Evolutionary conservation across 2,888 invertebrate genomes (phyloP), one percentile per base, ranked within the genome.

Genomic region (Camponotus fellah): DNA sequence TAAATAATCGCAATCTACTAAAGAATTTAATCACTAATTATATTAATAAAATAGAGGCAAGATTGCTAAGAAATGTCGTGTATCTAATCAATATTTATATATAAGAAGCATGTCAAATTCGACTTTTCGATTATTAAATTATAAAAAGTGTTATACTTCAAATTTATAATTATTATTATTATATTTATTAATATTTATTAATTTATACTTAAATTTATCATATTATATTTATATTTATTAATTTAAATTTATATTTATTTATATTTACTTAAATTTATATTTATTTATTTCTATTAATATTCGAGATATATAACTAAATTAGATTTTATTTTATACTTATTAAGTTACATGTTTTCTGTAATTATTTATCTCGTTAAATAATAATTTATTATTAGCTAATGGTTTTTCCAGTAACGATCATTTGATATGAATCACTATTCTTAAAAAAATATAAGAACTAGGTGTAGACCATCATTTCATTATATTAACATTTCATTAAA

Each of bases 381-480:
- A 75, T 58, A n/a, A n/a, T 17, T 21, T 46, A 14, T 46, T 46
- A 46, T 46, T 72, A 72, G 40, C 37, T 72, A 53, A 53, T 6
- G n/a, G 0, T 8, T 5, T 26, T 12, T 40, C 12, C 6, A 72
- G 60, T 40, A 58, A 72, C 17, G 58, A 21, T 34, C 21, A 40
- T 72, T 72, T 72, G 17, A 72, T 58, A 72, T 26, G 6, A 37
- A 58, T 17, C 9, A 5, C 37, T 72, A 40, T 72, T 72, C 37
- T 40, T 40, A 8, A 58, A 72, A 72, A 72, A 72, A 58, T 72
- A 12, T 72, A 46, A 65, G 32, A 65, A 6, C 46, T 46, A 43
- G n/a, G 14, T 14, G 37, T 37, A 37, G 12, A 76, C 12, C 37
- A 65, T 75, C 14, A 9, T 56, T 56, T 74, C 37, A 26, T 76